phyloP scores from a whole-genome alignment of 2,113 vertebrate genomes.

The Onychostruthus taczanowskii region DNA sequence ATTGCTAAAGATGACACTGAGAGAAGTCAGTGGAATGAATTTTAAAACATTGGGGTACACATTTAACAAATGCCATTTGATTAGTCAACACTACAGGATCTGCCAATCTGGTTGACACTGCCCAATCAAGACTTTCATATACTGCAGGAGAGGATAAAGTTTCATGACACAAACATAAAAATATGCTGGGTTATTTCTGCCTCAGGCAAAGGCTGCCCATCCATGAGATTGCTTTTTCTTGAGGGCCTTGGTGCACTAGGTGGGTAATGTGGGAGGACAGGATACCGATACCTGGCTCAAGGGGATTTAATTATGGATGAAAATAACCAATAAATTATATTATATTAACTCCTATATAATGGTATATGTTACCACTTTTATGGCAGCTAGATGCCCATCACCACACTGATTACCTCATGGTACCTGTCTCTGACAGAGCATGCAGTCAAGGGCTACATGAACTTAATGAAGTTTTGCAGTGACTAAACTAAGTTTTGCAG shows the following conservation, averaged over 20 bases:
- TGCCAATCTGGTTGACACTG: background rate
- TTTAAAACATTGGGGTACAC: background rate
- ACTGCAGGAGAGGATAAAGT: background rate
- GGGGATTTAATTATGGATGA: background rate
- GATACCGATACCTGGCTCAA: background rate
- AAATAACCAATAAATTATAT: background rate
- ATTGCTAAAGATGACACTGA: background rate
- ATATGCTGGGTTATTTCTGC: background rate
- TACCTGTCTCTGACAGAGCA: background rate
- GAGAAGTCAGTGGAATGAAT: background rate
- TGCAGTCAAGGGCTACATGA: background rate
- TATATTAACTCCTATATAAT: background rate
- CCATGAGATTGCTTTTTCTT: background rate
- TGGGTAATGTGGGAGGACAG: background rate
- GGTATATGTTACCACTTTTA: background rate
- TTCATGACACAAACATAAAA: background rate
- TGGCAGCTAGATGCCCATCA: background rate
- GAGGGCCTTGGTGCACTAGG: background rate
- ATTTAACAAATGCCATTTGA: background rate
- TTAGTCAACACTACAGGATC: background rate
- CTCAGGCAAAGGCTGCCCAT: background rate
- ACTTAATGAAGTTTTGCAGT: background rate
- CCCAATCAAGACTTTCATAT: background rate
- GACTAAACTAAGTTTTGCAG: background rate
- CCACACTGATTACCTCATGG: rapidly evolving